These are phyloP conservation scores for Synanthedon andrenaeformis DNA, from an alignment of 2,888 invertebrate genomes.

Conservation along the genomic window DNA sequence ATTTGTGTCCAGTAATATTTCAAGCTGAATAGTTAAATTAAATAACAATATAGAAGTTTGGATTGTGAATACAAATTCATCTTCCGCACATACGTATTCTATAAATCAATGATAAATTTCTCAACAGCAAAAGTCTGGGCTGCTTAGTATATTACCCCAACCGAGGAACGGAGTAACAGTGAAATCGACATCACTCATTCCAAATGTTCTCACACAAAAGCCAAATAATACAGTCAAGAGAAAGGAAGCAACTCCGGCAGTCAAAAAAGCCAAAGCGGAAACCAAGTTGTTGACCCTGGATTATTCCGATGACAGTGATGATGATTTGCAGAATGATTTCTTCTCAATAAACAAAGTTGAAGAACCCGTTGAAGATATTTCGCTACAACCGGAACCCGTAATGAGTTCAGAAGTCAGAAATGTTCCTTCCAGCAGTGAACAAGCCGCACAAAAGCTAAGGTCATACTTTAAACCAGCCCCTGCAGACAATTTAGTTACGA, in stretches of 20 bases:
- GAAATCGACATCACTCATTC: constrained; percentile 40
- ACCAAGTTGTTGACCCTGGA: constrained; percentile 22
- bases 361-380: constrained; percentile 39
- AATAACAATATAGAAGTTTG: no score
- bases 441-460: constrained; percentile 32
- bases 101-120: constrained; percentile 1
- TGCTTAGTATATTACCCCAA: constrained; percentile 77
- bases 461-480: constrained; percentile 47
- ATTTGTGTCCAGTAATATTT: no score
- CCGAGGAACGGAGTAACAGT: constrained; percentile 64
- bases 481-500: constrained; percentile 8
- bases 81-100: no score
- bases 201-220: constrained; percentile 56
- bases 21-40: no score
- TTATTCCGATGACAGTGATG: constrained; percentile 60
- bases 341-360: constrained; percentile 65
- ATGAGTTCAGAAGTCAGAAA: background rate
- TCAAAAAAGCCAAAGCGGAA: constrained; percentile 26
- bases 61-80: no score
- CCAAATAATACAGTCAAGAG: constrained; percentile 26
- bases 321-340: constrained; percentile 66
- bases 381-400: constrained; percentile 35
- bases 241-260: constrained; percentile 22
- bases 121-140: constrained; percentile 73
- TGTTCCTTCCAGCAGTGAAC: constrained; percentile 8